These are phyloP conservation scores for Cuniculus paca DNA, from an alignment of 2,797 vertebrate species.

Conservation along the genomic window DNA sequence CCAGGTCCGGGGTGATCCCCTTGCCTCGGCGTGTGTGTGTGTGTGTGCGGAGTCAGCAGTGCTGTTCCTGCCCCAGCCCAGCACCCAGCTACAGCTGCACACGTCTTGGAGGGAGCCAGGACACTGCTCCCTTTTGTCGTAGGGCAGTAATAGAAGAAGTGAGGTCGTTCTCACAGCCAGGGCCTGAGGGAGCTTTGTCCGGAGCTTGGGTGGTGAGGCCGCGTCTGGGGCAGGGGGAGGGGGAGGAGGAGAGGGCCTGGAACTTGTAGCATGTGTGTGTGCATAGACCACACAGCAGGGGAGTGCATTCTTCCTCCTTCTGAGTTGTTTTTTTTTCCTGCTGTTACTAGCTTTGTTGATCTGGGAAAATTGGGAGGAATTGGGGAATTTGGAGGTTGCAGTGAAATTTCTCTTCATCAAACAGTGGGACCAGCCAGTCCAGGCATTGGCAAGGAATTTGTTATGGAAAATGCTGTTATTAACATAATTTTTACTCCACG, in stretches of 20 bases:
- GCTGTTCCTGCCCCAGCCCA: neutral
- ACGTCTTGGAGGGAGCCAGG: neutral
- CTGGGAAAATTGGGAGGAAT: neutral
- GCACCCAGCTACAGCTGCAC: neutral
- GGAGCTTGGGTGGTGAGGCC: neutral
- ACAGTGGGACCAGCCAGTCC: constrained; percentile 1
- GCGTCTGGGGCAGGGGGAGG: neutral
- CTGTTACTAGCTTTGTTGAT: neutral
- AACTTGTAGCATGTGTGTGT: neutral
- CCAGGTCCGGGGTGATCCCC: neutral
- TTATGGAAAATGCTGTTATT: constrained; percentile 19
- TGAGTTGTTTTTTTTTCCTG: neutral
- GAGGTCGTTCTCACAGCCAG: neutral
- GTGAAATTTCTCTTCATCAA: neutral
- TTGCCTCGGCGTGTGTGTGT: neutral
- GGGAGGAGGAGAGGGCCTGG: neutral
- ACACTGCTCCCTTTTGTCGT: fast-evolving
- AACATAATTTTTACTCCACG: constrained; percentile 46
- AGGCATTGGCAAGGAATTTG: constrained; percentile 55
- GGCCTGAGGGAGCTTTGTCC: neutral
- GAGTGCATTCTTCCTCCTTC: neutral
- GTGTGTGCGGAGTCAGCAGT: neutral
- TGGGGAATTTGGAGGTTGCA: neutral
- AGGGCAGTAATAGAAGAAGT: neutral
- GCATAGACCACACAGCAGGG: neutral